Evolutionary conservation across 2,113 vertebrate genomes (phyloP).

Genomic region (Nibea coibor): DNA sequence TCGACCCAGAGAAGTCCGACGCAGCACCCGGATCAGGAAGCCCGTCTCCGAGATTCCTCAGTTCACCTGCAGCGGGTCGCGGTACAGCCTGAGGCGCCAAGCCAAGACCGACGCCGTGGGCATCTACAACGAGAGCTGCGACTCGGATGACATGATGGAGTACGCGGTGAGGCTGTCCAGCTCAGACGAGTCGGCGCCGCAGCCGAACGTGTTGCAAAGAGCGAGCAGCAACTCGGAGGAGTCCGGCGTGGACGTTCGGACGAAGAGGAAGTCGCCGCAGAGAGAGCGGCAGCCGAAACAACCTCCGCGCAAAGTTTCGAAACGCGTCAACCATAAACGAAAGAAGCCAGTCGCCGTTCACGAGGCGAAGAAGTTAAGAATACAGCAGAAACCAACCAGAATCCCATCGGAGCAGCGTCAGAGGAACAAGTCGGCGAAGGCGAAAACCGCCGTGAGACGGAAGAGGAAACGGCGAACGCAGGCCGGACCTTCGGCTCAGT

Average conservation of each 20-base stretch:
- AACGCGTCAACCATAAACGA: neutral
- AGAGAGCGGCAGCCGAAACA: neutral
- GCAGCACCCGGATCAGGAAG: slow-evolving; percentile 50
- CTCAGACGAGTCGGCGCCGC: slow-evolving; percentile 37
- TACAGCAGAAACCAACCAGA: slow-evolving; percentile 15
- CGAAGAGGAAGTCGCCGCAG: slow-evolving; percentile 18
- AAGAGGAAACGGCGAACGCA: slow-evolving; percentile 44
- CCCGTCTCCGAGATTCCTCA: neutral
- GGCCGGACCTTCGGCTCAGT: slow-evolving; percentile 39
- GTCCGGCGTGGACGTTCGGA: slow-evolving; percentile 1
- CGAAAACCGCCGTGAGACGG: slow-evolving; percentile 13
- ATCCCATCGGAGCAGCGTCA: neutral
- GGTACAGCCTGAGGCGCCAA: slow-evolving; percentile 56
- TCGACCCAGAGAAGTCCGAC: neutral
- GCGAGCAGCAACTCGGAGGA: slow-evolving; percentile 31
- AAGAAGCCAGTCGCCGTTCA: neutral
- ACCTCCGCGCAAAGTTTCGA: neutral
- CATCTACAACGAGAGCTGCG: slow-evolving; percentile 70
- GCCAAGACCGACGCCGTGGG: slow-evolving; percentile 61
- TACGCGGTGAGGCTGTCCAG: slow-evolving; percentile 43
- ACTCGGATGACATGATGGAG: slow-evolving; percentile 65
- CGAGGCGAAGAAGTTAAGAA: slow-evolving; percentile 6
- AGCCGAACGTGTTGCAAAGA: fast-evolving
- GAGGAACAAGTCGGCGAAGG: neutral
- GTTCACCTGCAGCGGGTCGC: neutral